phyloP scores from a whole-genome alignment of 35 echinoderm and acorn worm genomes.

The Ptychodera flava region DNA sequence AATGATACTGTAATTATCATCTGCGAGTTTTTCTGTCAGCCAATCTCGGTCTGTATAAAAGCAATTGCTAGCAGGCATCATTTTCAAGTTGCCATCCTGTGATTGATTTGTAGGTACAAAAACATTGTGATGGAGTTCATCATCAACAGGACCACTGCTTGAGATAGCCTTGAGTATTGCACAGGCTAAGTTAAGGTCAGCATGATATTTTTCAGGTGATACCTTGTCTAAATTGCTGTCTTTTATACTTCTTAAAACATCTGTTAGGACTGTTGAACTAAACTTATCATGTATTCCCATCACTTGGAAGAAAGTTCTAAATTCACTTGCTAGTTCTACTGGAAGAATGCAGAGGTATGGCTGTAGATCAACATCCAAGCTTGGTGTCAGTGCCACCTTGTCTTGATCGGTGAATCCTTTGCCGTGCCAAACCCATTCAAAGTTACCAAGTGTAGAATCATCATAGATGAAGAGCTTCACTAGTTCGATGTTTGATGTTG shows the following conservation, averaged over 20 bases:
- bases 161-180: neutral
- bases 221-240: neutral
- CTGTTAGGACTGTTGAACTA: neutral
- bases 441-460: neutral
- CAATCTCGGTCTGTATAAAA: neutral
- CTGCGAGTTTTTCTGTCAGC: neutral
- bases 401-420: slow-evolving; percentile 5
- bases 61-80: neutral
- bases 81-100: neutral
- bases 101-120: neutral
- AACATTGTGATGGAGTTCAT: neutral
- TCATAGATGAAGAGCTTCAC: neutral
- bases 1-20: slow-evolving; percentile 10
- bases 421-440: slow-evolving; percentile 21
- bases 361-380: slow-evolving; percentile 6
- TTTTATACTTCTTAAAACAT: neutral
- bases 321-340: neutral
- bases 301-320: neutral
- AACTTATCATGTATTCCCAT: neutral
- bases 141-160: neutral
- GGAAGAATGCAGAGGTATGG: slow-evolving; percentile 26
- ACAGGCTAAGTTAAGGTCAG: neutral
- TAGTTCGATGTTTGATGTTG: neutral
- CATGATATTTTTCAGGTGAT: neutral
- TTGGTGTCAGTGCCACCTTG: slow-evolving; percentile 1